A percentile compares a stretch with the other conserved stretches of the same genome.
These are phyloP conservation scores for Leptinotarsa undecemlineata DNA, from an alignment of 1,140 invertebrate genomes.

Conservation along the genomic window DNA sequence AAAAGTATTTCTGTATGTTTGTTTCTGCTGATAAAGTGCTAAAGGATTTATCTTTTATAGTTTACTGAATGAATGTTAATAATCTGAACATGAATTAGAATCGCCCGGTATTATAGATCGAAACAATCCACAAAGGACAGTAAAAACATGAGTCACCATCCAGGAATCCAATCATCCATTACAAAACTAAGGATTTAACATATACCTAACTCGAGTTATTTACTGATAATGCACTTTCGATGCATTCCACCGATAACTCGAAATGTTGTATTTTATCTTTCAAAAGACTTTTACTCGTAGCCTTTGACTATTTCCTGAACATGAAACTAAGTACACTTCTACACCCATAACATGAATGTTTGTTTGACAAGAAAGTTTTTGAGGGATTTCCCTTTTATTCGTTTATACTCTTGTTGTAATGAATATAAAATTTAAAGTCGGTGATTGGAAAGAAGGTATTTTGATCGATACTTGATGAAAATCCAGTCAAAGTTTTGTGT, in stretches of 20 bases:
- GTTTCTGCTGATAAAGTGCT: not conserved
- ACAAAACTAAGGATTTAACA: not conserved
- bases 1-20: not conserved
- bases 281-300: not conserved
- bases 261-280: not conserved
- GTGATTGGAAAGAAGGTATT: not conserved
- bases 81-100: too few species aligned
- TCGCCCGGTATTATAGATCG: too few species aligned
- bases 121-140: not conserved
- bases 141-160: not conserved
- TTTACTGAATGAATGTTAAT: too few species aligned
- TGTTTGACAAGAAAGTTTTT: not conserved
- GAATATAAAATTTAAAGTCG: not conserved
- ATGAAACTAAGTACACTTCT: not conserved
- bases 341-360: not conserved
- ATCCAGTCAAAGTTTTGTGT: not conserved
- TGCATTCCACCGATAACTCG: not conserved
- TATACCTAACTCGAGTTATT: not conserved
- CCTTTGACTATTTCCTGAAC: not conserved
- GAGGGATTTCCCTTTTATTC: not conserved
- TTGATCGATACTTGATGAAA: not conserved
- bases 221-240: not conserved
- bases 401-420: not conserved
- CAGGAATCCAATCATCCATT: not conserved
- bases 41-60: too few species aligned